Conservation (phyloP, 2,797 vertebrate genomes). For the Argentina silus region DNA sequence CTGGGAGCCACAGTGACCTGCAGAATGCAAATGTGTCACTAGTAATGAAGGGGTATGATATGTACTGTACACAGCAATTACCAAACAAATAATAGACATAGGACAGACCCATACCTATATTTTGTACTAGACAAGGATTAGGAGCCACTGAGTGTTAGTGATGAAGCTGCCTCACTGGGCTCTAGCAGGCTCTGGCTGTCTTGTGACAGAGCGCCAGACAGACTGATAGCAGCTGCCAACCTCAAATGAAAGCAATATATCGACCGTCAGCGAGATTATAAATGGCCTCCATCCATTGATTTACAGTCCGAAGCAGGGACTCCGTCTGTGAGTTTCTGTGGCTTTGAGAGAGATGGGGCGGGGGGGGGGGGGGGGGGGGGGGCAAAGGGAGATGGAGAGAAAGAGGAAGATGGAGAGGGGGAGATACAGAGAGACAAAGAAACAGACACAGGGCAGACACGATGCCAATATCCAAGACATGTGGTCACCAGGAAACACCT, state of each 20-base stretch:
- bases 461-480: background rate
- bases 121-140: background rate
- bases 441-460: background rate
- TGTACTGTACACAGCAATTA: no score
- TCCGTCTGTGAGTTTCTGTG: background rate
- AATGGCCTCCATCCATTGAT: background rate
- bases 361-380: background rate
- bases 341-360: background rate
- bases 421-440: background rate
- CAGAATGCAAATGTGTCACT: no score
- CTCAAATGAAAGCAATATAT: slow-evolving; percentile 2
- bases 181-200: background rate
- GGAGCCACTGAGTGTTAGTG: background rate
- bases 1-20: no score
- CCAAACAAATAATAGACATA: no score
- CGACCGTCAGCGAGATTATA: background rate
- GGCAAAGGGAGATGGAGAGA: background rate
- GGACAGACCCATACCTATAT: no score
- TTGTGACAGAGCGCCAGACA: background rate
- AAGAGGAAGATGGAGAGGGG: background rate
- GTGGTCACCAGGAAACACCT: no score
- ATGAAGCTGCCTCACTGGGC: background rate
- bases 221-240: background rate
- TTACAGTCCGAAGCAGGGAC: background rate
- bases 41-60: no score